Conservation (phyloP, 2,113 vertebrate species). For the Irena cyanogastra region DNA sequence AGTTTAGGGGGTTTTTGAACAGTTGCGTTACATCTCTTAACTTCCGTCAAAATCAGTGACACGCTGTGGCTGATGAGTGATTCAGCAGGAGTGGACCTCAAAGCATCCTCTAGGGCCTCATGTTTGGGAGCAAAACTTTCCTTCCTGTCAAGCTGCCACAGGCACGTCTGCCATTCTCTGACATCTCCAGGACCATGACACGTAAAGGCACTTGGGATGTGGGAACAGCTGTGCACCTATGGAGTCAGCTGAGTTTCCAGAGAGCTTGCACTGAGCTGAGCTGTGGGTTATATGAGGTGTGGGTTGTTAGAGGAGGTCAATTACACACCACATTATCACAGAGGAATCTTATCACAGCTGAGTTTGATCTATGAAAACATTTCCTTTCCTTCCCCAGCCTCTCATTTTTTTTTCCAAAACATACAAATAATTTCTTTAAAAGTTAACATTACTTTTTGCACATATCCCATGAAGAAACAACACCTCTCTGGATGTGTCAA, state of each 20-base stretch:
- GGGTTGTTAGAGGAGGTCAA: not conserved
- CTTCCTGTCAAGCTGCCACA: not conserved
- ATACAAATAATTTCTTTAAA: not conserved
- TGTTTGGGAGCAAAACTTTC: fast-evolving
- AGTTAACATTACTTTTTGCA: not conserved
- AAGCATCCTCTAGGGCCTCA: not conserved
- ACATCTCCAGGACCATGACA: not conserved
- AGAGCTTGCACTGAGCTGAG: not conserved
- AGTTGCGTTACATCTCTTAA: not conserved
- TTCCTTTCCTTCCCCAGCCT: not conserved
- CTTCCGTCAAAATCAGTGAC: not conserved
- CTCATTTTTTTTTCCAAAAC: not conserved
- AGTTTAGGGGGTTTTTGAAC: not conserved
- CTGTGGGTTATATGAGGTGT: not conserved
- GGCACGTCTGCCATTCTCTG: not conserved
- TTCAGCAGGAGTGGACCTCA: not conserved
- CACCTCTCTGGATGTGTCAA: not conserved
- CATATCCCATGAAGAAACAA: not conserved
- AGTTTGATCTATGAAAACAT: not conserved
- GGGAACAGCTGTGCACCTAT: not conserved
- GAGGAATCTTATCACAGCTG: not conserved
- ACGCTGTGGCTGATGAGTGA: not conserved
- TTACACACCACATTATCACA: not conserved
- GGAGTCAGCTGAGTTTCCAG: not conserved
- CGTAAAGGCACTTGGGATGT: not conserved